Percentiles rank a stretch among this genome's conserved stretches.
phyloP scores from a whole-genome alignment of 2,888 invertebrate genomes.

The Digitonthophagus gazella region DNA sequence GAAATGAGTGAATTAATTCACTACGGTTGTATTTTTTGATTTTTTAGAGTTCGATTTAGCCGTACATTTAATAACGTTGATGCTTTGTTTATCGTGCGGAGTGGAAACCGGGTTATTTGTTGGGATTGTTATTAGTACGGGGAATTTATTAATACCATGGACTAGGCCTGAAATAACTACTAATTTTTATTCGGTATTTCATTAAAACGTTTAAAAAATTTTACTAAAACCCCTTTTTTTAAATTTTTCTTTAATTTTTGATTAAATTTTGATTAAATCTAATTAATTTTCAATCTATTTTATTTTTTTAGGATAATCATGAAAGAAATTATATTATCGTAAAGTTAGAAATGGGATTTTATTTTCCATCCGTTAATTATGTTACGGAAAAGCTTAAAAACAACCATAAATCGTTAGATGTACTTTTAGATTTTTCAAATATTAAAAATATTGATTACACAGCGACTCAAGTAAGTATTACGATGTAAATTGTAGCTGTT shows the following conservation, averaged over 20 bases:
- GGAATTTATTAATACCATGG: constrained; percentile 64
- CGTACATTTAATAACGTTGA: constrained; percentile 67
- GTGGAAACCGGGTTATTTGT: constrained; percentile 78
- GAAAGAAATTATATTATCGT: constrained; percentile 58
- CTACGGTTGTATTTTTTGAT: too few relatives aligned
- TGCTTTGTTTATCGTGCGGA: constrained; percentile 65
- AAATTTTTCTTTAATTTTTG: too few relatives aligned
- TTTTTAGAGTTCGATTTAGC: constrained; percentile 48
- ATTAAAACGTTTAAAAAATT: constrained; percentile 5
- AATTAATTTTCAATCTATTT: constrained; percentile 10
- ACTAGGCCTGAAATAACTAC: constrained; percentile 59
- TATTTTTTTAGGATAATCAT: constrained; percentile 47
- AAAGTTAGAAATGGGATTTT: constrained; percentile 65
- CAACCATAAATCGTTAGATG: constrained; percentile 17
- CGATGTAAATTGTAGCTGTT: background rate
- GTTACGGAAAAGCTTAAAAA: constrained; percentile 56
- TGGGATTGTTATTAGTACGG: constrained; percentile 66
- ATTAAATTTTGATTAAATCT: too few relatives aligned
- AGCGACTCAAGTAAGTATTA: constrained; percentile 26
- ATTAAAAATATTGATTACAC: constrained; percentile 31
- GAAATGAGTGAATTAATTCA: background rate
- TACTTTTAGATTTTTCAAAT: constrained; percentile 30
- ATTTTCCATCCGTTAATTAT: constrained; percentile 69
- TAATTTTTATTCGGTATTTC: constrained; percentile 14
- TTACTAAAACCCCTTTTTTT: too few relatives aligned